Conservation (phyloP, 2,888 invertebrate species). For the Rotaria socialis region DNA sequence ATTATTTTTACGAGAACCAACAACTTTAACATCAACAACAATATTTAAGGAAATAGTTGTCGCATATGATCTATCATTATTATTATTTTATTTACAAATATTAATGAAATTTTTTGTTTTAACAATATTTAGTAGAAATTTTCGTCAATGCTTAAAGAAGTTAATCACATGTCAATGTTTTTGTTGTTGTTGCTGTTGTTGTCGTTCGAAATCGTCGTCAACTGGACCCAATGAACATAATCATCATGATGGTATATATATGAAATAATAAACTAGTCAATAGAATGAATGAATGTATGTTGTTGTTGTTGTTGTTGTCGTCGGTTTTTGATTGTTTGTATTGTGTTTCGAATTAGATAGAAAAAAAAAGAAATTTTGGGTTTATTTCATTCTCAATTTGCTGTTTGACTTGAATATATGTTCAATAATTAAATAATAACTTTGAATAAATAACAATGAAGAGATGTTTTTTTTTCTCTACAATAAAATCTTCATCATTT, state of each 20-base stretch:
- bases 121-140: conserved; percentile 30
- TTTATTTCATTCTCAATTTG: not conserved
- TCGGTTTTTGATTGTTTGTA: not conserved
- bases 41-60: not conserved
- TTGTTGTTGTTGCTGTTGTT: not conserved
- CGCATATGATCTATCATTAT: conserved; percentile 24
- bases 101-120: conserved; percentile 35
- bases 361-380: not conserved
- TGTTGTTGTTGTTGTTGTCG: not conserved
- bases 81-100: conserved; percentile 5
- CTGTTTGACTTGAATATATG: not conserved
- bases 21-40: not conserved
- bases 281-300: not conserved
- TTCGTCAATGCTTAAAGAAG: conserved; percentile 30
- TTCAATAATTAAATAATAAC: not conserved
- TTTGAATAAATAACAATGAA: not conserved
- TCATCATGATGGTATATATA: not conserved
- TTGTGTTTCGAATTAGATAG: conserved; percentile 8
- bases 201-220: not conserved
- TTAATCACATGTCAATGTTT: not conserved
- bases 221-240: not conserved
- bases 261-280: conserved; percentile 18
- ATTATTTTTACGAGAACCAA: conserved; percentile 12
- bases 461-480: not conserved
- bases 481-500: not conserved